Conservation (phyloP, 2,113 vertebrate species). For the Phyllopteryx taeniolatus region DNA sequence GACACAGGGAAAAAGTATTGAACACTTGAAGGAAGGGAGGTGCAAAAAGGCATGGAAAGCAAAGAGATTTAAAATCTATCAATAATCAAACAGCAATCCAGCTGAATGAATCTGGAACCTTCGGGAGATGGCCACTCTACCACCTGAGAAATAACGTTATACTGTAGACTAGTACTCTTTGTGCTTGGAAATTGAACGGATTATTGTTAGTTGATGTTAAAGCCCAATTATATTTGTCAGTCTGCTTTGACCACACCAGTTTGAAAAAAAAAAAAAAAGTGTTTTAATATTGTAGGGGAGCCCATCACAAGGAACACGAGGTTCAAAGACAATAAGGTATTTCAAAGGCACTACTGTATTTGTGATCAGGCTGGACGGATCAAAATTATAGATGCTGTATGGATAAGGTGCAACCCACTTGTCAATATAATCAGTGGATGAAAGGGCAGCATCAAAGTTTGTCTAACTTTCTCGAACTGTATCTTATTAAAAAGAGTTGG, state of each 20-base stretch:
- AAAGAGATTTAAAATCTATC: no score
- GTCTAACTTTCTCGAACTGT: constrained; percentile 32
- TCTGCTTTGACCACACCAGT: neutral
- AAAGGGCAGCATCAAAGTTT: constrained; percentile 42
- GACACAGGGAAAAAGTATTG: no score
- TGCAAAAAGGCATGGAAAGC: no score
- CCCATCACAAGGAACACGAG: neutral
- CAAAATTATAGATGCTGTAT: neutral
- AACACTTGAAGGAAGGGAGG: no score
- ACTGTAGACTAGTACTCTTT: neutral
- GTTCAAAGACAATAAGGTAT: neutral
- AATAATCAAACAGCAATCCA: no score
- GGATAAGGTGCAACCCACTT: neutral
- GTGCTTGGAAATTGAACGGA: neutral
- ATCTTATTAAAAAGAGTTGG: constrained; percentile 50
- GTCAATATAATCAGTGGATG: neutral
- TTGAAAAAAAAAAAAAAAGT: neutral
- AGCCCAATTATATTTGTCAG: neutral
- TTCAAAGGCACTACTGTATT: neutral
- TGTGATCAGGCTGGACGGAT: neutral
- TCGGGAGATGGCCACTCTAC: neutral
- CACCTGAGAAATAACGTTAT: neutral
- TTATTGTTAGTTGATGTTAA: neutral
- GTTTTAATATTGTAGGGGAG: neutral
- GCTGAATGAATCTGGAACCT: neutral